These are phyloP conservation scores for Lucilia sericata DNA, from an alignment of 1,140 invertebrate genomes.

Conservation along the genomic window DNA sequence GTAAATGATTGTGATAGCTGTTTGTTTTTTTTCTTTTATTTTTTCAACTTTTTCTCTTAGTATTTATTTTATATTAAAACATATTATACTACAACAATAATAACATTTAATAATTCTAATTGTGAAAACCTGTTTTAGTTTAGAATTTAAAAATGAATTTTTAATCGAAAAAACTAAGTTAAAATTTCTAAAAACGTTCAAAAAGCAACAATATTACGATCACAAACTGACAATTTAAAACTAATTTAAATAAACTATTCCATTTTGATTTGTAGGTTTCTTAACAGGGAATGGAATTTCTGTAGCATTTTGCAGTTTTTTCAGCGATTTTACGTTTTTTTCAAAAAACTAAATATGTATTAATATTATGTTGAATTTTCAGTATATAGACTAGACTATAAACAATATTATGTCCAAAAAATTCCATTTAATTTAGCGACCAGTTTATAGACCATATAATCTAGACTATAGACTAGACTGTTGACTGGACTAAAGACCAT, in stretches of 20 bases:
- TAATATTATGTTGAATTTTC: too few relatives aligned
- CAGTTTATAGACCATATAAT: too few relatives aligned
- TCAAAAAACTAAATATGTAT: too few relatives aligned
- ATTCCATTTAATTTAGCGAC: too few relatives aligned
- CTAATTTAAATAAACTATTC: constrained; percentile 3
- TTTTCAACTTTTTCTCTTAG: not conserved
- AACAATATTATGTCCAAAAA: too few relatives aligned
- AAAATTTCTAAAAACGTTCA: not conserved
- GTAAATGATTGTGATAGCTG: not conserved
- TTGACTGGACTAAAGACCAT: too few relatives aligned
- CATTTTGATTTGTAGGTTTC: not conserved
- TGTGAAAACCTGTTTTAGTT: not conserved
- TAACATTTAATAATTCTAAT: constrained; percentile 14
- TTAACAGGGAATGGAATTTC: too few relatives aligned
- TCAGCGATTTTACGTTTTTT: too few relatives aligned
- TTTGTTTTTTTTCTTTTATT: not conserved
- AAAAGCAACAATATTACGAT: not conserved
- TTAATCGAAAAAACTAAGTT: not conserved
- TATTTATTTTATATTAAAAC: not conserved
- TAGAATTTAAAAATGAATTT: not conserved
- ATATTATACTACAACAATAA: not conserved
- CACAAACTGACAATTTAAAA: constrained; percentile 5
- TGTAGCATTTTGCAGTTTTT: too few relatives aligned
- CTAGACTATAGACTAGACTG: too few relatives aligned
- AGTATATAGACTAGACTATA: too few relatives aligned